phyloP scores from a whole-genome alignment of 2,113 vertebrate genomes.

The Phycodurus eques region DNA sequence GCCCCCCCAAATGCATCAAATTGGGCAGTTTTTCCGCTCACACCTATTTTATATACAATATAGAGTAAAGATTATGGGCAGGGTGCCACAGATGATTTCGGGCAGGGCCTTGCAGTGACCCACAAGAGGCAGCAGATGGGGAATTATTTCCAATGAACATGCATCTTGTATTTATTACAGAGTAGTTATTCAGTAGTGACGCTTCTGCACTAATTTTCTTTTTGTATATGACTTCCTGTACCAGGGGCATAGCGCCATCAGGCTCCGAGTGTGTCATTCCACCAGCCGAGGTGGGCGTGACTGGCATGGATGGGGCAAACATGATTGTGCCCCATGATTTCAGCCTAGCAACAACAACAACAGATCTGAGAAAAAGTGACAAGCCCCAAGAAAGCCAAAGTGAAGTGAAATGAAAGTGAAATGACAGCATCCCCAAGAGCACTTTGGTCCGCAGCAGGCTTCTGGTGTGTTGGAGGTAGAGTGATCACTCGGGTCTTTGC shows the following conservation, averaged over 20 bases:
- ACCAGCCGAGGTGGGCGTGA: background rate
- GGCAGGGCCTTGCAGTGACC: background rate
- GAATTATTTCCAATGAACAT: no score
- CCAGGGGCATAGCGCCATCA: no score
- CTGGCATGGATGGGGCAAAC: background rate
- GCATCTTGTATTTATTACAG: background rate
- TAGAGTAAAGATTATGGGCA: no score
- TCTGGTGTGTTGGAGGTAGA: constrained; percentile 11
- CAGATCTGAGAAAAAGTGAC: background rate
- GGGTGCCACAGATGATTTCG: no score
- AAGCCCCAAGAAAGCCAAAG: constrained; percentile 1
- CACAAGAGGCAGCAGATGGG: background rate
- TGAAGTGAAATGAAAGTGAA: constrained; percentile 19
- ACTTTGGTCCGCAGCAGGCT: constrained; percentile 55
- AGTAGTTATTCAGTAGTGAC: background rate
- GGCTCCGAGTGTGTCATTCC: no score
- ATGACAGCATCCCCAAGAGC: constrained; percentile 36
- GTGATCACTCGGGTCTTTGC: constrained; percentile 5
- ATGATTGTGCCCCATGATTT: background rate
- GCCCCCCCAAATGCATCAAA: background rate
- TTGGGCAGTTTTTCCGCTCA: background rate
- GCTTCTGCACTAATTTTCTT: no score
- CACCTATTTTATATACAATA: no score
- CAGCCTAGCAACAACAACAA: background rate
- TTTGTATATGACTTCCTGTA: no score